Percentiles rank a stretch among this genome's conserved stretches.
Evolutionary conservation across 2,797 vertebrate species (phyloP).

Genomic region (Bradypodion ventrale): DNA sequence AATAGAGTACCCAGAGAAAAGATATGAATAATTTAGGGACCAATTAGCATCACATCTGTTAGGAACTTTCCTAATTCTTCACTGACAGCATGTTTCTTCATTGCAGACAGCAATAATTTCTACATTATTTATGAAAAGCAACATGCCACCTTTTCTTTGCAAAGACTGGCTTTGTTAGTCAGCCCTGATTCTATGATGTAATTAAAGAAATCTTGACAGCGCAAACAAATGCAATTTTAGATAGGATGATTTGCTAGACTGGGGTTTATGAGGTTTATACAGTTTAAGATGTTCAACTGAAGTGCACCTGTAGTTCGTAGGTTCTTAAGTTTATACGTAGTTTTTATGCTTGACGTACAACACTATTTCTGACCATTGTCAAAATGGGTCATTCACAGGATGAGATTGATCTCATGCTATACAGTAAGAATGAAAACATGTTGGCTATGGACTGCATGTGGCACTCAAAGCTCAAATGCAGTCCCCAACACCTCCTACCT

Average conservation of each 20-base stretch:
- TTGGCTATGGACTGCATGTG: too few species aligned
- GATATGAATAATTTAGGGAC: slow-evolving; percentile 62
- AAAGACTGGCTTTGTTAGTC: slow-evolving; percentile 39
- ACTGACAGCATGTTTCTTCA: slow-evolving; percentile 31
- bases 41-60: slow-evolving; percentile 50
- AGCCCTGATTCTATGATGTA: slow-evolving; percentile 16
- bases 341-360: not conserved
- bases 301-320: not conserved
- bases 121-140: slow-evolving; percentile 55
- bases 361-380: not conserved
- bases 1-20: slow-evolving; percentile 41
- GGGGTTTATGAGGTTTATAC: slow-evolving; percentile 26
- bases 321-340: not conserved
- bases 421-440: not conserved
- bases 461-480: too few species aligned
- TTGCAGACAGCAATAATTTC: slow-evolving; percentile 44
- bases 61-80: slow-evolving; percentile 55
- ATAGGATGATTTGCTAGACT: slow-evolving; percentile 36
- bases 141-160: slow-evolving; percentile 40
- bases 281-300: slow-evolving; percentile 5
- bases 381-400: not conserved
- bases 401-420: not conserved
- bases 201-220: slow-evolving; percentile 37
- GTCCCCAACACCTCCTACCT: too few species aligned
- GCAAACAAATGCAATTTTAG: slow-evolving; percentile 30